Percentiles rank a stretch among this genome's conserved stretches.
Evolutionary conservation across 1,140 invertebrate genomes (phyloP).

Genomic region (Nixonia krombeini): DNA sequence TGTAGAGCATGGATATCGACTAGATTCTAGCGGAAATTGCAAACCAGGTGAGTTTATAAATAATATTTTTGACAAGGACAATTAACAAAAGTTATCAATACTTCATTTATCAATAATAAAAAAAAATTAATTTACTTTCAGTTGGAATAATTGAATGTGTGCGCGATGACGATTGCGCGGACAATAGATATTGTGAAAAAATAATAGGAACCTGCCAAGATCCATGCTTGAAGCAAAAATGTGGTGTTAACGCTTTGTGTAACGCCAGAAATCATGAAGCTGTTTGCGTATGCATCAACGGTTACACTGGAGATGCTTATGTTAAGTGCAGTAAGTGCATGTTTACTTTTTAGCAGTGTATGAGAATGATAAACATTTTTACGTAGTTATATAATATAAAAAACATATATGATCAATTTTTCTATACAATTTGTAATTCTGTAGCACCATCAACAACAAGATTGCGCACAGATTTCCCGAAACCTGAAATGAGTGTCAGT

Average conservation of each 20-base stretch:
- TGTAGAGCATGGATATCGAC: slow-evolving; percentile 77
- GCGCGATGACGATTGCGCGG: slow-evolving; percentile 82
- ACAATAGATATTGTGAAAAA: slow-evolving; percentile 81
- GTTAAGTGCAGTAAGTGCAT: slow-evolving; percentile 77
- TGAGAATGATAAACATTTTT: slow-evolving; percentile 1
- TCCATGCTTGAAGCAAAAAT: slow-evolving; percentile 80
- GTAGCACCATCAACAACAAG: slow-evolving; percentile 25
- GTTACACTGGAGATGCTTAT: slow-evolving; percentile 80
- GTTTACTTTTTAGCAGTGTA: no score
- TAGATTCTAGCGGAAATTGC: slow-evolving; percentile 79
- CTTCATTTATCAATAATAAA: no score
- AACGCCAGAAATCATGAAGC: slow-evolving; percentile 84
- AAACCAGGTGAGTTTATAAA: slow-evolving; percentile 67
- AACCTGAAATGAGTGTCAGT: slow-evolving; percentile 87
- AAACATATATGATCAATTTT: no score
- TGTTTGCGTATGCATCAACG: slow-evolving; percentile 81
- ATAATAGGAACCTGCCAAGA: slow-evolving; percentile 81
- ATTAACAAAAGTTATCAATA: no score
- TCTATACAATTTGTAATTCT: slow-evolving; percentile 20
- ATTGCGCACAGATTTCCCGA: slow-evolving; percentile 79
- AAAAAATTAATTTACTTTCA: slow-evolving; percentile 32
- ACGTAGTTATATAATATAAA: no score
- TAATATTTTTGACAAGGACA: no score
- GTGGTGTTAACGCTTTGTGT: slow-evolving; percentile 85
- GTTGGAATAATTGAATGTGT: slow-evolving; percentile 77